Base-by-base conservation (phyloP, 2,888 invertebrate species). In the Agapostemon virescens region DNA sequence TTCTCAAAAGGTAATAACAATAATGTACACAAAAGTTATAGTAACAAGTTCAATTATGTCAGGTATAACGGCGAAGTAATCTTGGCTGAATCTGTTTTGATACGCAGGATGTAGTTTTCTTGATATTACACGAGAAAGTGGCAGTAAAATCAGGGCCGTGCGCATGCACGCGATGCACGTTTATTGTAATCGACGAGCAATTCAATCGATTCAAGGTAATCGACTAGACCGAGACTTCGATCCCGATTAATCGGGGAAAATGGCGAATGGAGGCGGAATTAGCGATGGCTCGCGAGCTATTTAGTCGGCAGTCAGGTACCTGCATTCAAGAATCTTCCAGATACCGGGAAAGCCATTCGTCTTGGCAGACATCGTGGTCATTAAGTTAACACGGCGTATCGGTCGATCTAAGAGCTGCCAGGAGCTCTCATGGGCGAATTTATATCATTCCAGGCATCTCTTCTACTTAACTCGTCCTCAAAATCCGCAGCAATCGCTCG, bases 351-450 rank as follows among this genome's bases (percentile, higher is more conserved):
- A 83, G 68, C 82, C 76, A 83, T 87, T 87, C 86, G 76, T 86
- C 79, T 85, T 83, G 66, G 80, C 77, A 72, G 77, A 84, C 87
- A 73, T 72, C 75, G 55, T 63, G 83, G 79, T 87, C 87, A 87
- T 86, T 86, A 86, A 84, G 85, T 85, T 86, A 86, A 87, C 85
- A 82, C 79, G 77, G 83, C 75, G 81, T 84, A 78, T 81, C 87
- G 77, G 68, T 36, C 75, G 79, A 81, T 83, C 75, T 79, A 69
- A 83, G 64, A 69, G 38, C 73, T 77, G 76, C 72, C 79, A 71
- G 63, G 69, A 69, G 61, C 70, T 74, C 70, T 79, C 79, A 73
- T 74, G 71, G 61, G 26, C 78, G 82, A 79, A 83, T 84, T 84
- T 86, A 84, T 85, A 79, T 82, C 84, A 66, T 76, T 79, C 76